Percentiles rank a stretch among this genome's conserved stretches.
phyloP scores from a whole-genome alignment of 2,888 invertebrate genomes.

The Rugalucina vietnamica region DNA sequence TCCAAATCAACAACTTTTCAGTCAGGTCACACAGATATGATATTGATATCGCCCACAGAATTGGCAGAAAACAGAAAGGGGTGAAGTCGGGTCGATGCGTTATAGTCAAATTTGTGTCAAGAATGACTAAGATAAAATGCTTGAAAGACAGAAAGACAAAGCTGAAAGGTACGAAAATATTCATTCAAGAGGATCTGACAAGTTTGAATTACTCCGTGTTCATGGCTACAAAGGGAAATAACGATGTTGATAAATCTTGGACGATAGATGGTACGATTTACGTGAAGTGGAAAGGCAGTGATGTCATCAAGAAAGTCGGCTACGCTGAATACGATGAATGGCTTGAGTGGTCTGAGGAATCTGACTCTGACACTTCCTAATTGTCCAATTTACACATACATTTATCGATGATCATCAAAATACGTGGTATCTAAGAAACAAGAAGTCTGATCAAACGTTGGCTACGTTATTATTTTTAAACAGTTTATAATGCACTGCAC shows the following conservation, averaged over 20 bases:
- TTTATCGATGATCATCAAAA: no score
- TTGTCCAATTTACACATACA: no score
- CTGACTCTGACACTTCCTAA: no score
- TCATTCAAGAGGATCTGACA: slow-evolving; percentile 2
- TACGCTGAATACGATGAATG: no score
- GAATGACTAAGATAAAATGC: background rate
- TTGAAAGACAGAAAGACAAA: background rate
- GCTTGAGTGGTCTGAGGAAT: no score
- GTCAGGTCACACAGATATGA: no score
- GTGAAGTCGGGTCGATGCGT: background rate
- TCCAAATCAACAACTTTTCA: no score
- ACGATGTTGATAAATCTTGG: background rate
- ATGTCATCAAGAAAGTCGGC: background rate
- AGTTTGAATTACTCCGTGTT: background rate
- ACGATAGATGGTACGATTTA: background rate
- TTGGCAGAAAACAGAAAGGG: background rate
- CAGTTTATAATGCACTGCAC: no score
- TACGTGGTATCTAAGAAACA: no score
- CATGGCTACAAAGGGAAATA: slow-evolving; percentile 2
- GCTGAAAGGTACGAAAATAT: background rate
- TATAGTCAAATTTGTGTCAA: background rate
- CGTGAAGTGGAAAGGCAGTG: background rate
- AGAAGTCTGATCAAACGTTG: no score
- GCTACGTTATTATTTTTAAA: no score
- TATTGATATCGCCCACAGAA: slow-evolving; percentile 4